phyloP scores from a whole-genome alignment of 2,113 vertebrate species.

The mouse (Mus musculus) region GRCm39 chr10:5251001-5251500 shows the following conservation, averaged over 20 bases:
- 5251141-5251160: neutral
- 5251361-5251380: conserved; percentile 89
- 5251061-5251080: neutral
- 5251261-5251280: conserved; percentile 93
- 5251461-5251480: neutral
- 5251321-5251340: conserved; percentile 90
- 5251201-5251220: neutral
- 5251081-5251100: neutral
- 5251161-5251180: neutral
- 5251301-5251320: conserved; percentile 89
- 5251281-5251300: conserved; percentile 91
- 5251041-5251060: neutral
- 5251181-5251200: neutral
- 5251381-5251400: conserved; percentile 91
- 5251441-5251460: neutral
- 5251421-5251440: neutral
- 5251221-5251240: conserved; percentile 87
- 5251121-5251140: neutral
- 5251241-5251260: conserved; percentile 91
- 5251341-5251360: conserved; percentile 93
- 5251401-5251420: conserved; percentile 32
- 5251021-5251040: neutral
- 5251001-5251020: neutral
- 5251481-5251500: neutral
- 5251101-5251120: neutral